Percentiles rank a stretch among this genome's conserved stretches.
These are phyloP conservation scores for Rallus crepitans DNA, from an alignment of 2,797 vertebrate species.

Conservation along the genomic window DNA sequence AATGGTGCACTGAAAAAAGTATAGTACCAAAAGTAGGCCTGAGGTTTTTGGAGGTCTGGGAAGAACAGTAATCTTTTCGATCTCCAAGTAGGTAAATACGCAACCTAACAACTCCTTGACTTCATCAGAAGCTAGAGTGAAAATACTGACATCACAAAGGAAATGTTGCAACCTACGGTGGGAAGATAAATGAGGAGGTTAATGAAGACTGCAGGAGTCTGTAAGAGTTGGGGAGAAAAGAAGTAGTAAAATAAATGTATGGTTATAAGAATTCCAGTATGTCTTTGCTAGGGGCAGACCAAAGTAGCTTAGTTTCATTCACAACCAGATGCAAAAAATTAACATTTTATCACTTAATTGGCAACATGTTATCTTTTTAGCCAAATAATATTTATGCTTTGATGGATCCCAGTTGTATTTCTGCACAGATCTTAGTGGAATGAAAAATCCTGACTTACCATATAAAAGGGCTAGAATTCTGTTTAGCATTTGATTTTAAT, in stretches of 20 bases:
- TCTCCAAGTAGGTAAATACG: not conserved
- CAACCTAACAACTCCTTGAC: not conserved
- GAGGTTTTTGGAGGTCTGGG: not conserved
- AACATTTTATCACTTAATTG: constrained; percentile 33
- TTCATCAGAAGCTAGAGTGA: not conserved
- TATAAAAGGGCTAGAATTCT: constrained; percentile 40
- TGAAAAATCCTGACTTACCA: constrained; percentile 15
- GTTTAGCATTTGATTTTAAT: constrained; percentile 45
- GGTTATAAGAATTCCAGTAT: constrained; percentile 17
- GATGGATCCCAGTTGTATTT: constrained; percentile 29
- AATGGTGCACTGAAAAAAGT: not conserved
- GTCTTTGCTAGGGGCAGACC: not conserved
- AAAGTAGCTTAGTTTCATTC: constrained; percentile 30
- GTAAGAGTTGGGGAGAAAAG: not conserved
- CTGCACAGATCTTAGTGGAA: not conserved
- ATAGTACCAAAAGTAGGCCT: not conserved
- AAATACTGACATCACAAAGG: constrained; percentile 11
- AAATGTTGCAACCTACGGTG: constrained; percentile 22
- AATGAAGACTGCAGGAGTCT: constrained; percentile 18
- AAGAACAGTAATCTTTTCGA: not conserved
- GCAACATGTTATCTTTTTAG: constrained; percentile 11
- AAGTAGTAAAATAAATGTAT: not conserved
- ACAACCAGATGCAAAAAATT: not conserved
- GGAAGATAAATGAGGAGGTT: constrained; percentile 22
- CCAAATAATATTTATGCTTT: constrained; percentile 37